Evolutionary conservation across 2,888 invertebrate species (phyloP), one percentile per base, ranked within the genome.

Genomic region (Dryobotodes eremita): DNA sequence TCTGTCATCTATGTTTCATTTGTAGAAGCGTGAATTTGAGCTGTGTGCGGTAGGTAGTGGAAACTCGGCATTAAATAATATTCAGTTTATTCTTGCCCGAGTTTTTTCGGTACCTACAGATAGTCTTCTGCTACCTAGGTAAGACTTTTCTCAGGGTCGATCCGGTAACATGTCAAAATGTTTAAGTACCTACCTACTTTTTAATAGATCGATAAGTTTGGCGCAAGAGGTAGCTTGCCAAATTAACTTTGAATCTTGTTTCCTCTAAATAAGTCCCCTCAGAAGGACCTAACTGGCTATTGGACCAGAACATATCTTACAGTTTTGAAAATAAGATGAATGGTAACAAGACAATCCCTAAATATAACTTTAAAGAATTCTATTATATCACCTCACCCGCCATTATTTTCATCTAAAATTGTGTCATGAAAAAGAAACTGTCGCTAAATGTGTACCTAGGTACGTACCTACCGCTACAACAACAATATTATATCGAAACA

Each of bases 1-100:
- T 80, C 75, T 82, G 81, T 87, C 86, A 83, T 74, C 79, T 75
- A 26, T 69, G 71, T 86, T 82, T 71, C n/a, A 76, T 76, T 80
- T 74, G 66, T 50, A 48, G 48, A 42, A 65, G 53, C 13, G 72
- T 53, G 50, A 53, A 23, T 69, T 42, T 23, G 61, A 81, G n/a
- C 31, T 59, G 62, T 48, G 2, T 69, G 70, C 46, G 62, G 50
- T 68, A 66, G 50, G 75, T 53, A n/a, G n/a, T 42, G 1, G 17
- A 48, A 1, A 55, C 20, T 20, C 1, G 20, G 11, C 3, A 55
- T 23, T 7, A 4, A n/a, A 36, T 26, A 10, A n/a, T n/a, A 59
- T 57, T 71, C 0, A 11, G 23, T 23, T n/a, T n/a, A 20, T 15
- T 57, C 13, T 23, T 23, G 26, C 6, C 7, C 7, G 10, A 20